Conservation (phyloP, 2,113 vertebrate species). For the Phodopus roborovskii region DNA sequence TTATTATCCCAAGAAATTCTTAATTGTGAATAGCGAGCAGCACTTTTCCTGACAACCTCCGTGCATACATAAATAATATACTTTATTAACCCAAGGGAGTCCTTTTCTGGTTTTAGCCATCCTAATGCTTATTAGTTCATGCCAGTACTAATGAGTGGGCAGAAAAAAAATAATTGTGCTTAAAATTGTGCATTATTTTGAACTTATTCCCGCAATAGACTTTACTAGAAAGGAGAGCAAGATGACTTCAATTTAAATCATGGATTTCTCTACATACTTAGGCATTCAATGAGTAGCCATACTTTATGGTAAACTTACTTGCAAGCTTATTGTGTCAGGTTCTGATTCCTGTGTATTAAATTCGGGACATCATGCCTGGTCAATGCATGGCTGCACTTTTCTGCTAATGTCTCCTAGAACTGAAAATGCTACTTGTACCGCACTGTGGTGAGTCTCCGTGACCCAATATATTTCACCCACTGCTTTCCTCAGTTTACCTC, state of each 20-base stretch:
- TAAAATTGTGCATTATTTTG: slow-evolving; percentile 2
- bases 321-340: not conserved
- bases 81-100: not conserved
- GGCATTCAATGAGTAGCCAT: not conserved
- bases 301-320: not conserved
- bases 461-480: not conserved
- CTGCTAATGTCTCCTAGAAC: not conserved
- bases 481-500: not conserved
- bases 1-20: not conserved
- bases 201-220: not conserved
- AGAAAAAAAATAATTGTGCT: slow-evolving; percentile 25
- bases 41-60: not conserved
- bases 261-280: not conserved
- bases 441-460: not conserved
- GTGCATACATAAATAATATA: not conserved
- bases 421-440: too few relatives aligned
- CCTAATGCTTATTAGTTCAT: slow-evolving; percentile 41
- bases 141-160: not conserved
- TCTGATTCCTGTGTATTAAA: not conserved
- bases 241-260: not conserved
- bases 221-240: not conserved
- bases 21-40: not conserved
- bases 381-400: not conserved
- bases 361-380: not conserved
- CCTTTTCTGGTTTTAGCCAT: not conserved